Evolutionary conservation across 2,888 invertebrate species (phyloP).

Genomic region (Schizotus pectinicornis): DNA sequence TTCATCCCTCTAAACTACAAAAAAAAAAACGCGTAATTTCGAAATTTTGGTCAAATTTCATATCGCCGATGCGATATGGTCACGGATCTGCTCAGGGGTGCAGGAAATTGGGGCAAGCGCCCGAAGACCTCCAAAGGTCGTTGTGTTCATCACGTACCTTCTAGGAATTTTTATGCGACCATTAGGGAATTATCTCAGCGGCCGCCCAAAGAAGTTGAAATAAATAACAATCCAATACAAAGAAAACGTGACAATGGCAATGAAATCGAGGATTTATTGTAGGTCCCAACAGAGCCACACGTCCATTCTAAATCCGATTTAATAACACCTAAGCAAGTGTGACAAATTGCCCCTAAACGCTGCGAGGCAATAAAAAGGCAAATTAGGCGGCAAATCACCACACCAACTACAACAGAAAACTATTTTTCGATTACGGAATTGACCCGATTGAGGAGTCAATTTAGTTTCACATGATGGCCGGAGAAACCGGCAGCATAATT

Average conservation of each 20-base stretch:
- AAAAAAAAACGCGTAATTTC: too few species aligned
- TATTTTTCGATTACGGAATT: too few species aligned
- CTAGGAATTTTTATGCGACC: slow-evolving; percentile 14
- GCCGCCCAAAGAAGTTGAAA: slow-evolving; percentile 13
- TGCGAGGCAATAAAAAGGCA: neutral
- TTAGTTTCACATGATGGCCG: too few species aligned
- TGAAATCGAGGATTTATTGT: slow-evolving; percentile 19
- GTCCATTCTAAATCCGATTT: slow-evolving; percentile 18
- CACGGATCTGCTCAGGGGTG: too few species aligned
- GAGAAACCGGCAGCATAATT: too few species aligned
- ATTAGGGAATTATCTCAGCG: slow-evolving; percentile 12
- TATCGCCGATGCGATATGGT: too few species aligned
- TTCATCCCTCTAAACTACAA: too few species aligned
- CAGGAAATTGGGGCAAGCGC: too few species aligned
- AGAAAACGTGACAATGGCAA: slow-evolving; percentile 25
- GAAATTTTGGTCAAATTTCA: too few species aligned
- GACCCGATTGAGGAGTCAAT: too few species aligned
- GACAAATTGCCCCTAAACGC: slow-evolving; percentile 15
- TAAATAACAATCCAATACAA: slow-evolving; percentile 21
- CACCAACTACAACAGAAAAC: too few species aligned
- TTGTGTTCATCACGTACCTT: neutral
- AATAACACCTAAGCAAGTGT: slow-evolving; percentile 17
- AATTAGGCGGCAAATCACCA: neutral
- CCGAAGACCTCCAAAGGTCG: too few species aligned
- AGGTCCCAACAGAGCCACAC: neutral